Conservation (phyloP, 2,797 vertebrate species). For the Novumbra hubbsi region DNA sequence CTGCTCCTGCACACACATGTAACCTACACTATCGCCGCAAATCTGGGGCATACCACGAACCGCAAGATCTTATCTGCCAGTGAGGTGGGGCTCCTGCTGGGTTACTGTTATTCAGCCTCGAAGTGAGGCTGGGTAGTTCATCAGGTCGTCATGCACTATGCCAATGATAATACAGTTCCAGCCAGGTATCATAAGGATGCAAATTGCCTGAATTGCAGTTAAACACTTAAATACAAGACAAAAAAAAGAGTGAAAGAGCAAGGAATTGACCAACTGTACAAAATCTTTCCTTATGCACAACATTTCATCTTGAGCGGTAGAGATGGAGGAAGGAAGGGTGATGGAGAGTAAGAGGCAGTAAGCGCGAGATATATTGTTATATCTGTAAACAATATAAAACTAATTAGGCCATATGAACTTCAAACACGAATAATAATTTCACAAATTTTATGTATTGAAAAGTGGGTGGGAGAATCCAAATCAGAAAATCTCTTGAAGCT, state of each 20-base stretch:
- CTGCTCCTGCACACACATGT: conserved; percentile 6
- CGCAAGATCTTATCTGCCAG: conserved; percentile 60
- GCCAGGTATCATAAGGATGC: conserved; percentile 36
- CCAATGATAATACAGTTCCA: conserved; percentile 8
- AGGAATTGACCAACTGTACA: neutral
- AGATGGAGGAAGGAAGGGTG: neutral
- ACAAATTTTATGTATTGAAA: too few species aligned
- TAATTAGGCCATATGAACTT: neutral
- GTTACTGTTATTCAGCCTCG: conserved; percentile 46
- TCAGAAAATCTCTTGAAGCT: too few species aligned
- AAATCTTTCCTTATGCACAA: neutral
- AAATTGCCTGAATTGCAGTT: conserved; percentile 18
- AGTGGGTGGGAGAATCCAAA: too few species aligned
- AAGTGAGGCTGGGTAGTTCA: conserved; percentile 30
- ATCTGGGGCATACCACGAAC: conserved; percentile 59
- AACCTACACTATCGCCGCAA: conserved; percentile 41
- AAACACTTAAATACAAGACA: neutral
- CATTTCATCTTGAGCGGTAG: neutral
- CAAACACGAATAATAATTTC: too few species aligned
- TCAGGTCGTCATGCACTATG: conserved; percentile 33
- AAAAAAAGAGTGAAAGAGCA: neutral
- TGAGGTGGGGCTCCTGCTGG: conserved; percentile 44
- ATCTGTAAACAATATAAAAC: conserved; percentile 21
- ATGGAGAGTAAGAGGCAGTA: too few species aligned
- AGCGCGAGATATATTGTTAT: neutral